Evolutionary conservation across 2,888 invertebrate species (phyloP).

Genomic region (Trimorus sp.): DNA sequence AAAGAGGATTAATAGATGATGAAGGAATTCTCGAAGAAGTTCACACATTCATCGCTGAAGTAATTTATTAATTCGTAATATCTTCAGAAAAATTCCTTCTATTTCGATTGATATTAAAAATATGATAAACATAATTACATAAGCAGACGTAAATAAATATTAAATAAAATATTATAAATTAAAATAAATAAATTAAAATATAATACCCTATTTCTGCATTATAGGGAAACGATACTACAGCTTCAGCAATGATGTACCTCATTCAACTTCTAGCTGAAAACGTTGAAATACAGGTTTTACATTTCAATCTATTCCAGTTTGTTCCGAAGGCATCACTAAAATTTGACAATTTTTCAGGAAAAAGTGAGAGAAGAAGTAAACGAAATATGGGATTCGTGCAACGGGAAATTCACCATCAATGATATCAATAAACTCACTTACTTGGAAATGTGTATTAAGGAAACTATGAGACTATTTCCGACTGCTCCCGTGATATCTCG

Average conservation of each 20-base stretch:
- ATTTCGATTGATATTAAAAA: too few species aligned
- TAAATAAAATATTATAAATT: too few species aligned
- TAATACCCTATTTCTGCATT: background rate
- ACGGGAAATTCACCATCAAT: constrained; percentile 43
- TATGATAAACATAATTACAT: too few species aligned
- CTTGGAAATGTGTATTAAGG: constrained; percentile 55
- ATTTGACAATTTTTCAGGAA: constrained; percentile 71
- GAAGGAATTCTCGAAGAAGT: constrained; percentile 69
- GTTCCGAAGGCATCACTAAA: constrained; percentile 32
- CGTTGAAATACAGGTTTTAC: constrained; percentile 74
- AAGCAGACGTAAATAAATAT: too few species aligned
- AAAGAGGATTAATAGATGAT: constrained; percentile 60
- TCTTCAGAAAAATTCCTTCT: background rate
- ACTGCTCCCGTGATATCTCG: constrained; percentile 51
- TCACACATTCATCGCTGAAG: constrained; percentile 68
- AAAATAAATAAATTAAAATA: too few species aligned
- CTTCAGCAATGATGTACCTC: constrained; percentile 83
- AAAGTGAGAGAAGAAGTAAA: constrained; percentile 50
- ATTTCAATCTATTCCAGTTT: too few species aligned
- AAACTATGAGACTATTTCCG: constrained; percentile 53
- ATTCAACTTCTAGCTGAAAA: constrained; percentile 83
- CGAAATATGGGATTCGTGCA: constrained; percentile 44
- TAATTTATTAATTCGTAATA: too few species aligned
- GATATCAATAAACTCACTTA: constrained; percentile 50
- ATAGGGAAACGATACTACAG: constrained; percentile 86